These are phyloP conservation scores for Oceanodroma tethys DNA, from an alignment of 2,113 vertebrate species.

Conservation along the genomic window DNA sequence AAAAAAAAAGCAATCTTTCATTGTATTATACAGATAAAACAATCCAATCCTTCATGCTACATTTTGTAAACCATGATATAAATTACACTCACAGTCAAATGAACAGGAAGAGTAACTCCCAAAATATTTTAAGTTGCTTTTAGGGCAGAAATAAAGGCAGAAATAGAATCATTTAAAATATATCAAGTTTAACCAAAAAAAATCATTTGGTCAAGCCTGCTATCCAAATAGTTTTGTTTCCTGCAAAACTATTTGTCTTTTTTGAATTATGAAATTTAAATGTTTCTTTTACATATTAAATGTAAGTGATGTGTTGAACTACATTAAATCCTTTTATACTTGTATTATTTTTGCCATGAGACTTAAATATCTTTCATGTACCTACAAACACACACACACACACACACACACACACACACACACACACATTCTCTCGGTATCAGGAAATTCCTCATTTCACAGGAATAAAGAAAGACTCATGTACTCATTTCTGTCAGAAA, in stretches of 20 bases:
- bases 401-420: neutral
- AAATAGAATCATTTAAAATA: slow-evolving; percentile 70
- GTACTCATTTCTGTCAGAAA: slow-evolving; percentile 67
- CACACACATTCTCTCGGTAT: neutral
- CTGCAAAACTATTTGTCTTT: slow-evolving; percentile 71
- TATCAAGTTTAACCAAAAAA: slow-evolving; percentile 53
- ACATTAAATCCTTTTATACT: slow-evolving; percentile 25
- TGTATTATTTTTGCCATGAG: slow-evolving; percentile 22
- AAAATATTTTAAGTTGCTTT: slow-evolving; percentile 59
- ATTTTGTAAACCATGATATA: slow-evolving; percentile 65
- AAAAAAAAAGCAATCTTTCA: slow-evolving; percentile 47
- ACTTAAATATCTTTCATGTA: neutral
- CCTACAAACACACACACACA: neutral
- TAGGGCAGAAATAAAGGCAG: slow-evolving; percentile 65
- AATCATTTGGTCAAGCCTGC: slow-evolving; percentile 66
- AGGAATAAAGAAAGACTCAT: slow-evolving; percentile 51
- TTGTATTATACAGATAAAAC: slow-evolving; percentile 65
- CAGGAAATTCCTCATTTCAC: slow-evolving; percentile 62
- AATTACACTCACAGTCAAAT: slow-evolving; percentile 74
- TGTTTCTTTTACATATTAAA: slow-evolving; percentile 57
- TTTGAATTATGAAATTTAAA: slow-evolving; percentile 71
- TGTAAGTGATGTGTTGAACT: slow-evolving; percentile 9
- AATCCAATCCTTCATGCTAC: slow-evolving; percentile 68
- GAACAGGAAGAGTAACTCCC: slow-evolving; percentile 66
- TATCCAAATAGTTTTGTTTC: slow-evolving; percentile 65